phyloP scores from a whole-genome alignment of 2,113 vertebrate species.

The Mungos mungo region DNA sequence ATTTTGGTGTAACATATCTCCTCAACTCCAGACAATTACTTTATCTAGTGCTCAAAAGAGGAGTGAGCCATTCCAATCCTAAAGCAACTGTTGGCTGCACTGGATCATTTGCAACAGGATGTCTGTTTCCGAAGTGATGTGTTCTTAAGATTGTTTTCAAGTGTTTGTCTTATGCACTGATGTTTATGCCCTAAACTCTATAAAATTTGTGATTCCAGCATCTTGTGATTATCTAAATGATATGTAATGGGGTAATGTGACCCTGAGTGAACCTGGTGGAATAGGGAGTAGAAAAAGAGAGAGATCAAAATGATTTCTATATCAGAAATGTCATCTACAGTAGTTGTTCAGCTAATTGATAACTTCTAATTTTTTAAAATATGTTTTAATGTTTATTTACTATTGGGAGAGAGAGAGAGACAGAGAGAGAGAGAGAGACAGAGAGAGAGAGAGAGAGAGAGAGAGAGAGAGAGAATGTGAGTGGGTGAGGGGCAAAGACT shows the following conservation, averaged over 20 bases:
- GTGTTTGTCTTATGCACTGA: neutral
- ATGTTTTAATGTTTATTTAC: too few species aligned
- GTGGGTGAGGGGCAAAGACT: too few species aligned
- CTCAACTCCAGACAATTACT: neutral
- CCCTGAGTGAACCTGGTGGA: neutral
- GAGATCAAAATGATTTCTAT: neutral
- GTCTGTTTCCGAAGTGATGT: neutral
- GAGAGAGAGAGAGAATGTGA: too few species aligned
- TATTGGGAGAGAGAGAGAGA: too few species aligned
- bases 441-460: too few species aligned
- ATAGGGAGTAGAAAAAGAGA: neutral
- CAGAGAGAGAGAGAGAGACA: too few species aligned
- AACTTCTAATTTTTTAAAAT: neutral
- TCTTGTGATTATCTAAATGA: neutral
- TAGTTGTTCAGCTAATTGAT: neutral
- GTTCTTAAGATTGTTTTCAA: neutral
- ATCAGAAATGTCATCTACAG: neutral
- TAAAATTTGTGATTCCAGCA: neutral
- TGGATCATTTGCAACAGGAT: neutral
- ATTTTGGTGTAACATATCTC: neutral
- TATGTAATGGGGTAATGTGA: neutral
- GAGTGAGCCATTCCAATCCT: neutral
- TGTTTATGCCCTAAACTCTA: conserved; percentile 2
- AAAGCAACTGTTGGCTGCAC: neutral
- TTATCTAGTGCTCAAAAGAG: neutral